Percentiles rank a stretch among this genome's conserved stretches.
Conservation (phyloP, 2,113 vertebrate genomes). For the Rhea pennata region DNA sequence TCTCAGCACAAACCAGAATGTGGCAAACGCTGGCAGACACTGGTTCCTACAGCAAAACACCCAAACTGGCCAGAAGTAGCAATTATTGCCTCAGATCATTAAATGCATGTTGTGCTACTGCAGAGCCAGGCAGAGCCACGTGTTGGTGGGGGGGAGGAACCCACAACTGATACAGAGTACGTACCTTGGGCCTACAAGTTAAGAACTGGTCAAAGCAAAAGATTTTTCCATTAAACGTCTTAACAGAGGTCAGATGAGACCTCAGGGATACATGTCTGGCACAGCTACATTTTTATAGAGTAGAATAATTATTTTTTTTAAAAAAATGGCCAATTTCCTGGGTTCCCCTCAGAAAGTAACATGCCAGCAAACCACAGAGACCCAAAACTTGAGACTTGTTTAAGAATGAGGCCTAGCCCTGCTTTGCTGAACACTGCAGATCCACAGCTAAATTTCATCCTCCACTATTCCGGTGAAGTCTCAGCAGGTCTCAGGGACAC, state of each 20-base stretch:
- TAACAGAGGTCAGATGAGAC: background rate
- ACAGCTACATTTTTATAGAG: background rate
- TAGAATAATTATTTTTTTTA: background rate
- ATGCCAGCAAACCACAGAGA: background rate
- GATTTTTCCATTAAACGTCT: background rate
- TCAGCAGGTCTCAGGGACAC: rapidly evolving
- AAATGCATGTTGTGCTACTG: rapidly evolving
- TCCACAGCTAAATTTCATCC: rapidly evolving
- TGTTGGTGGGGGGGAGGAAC: background rate
- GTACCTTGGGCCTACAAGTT: rapidly evolving
- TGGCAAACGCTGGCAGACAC: slow-evolving; percentile 17
- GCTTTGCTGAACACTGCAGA: background rate
- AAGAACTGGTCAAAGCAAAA: background rate
- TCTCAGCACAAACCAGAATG: background rate
- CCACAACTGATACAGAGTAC: background rate
- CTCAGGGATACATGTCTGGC: background rate
- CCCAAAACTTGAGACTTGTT: background rate
- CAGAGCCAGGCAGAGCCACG: background rate
- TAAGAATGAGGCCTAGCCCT: background rate
- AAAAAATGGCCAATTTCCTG: background rate
- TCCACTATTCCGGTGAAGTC: background rate
- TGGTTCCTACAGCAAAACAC: background rate
- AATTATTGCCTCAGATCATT: background rate
- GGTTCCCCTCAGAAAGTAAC: background rate
- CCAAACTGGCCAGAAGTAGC: background rate